phyloP scores from a whole-genome alignment of 2,888 invertebrate genomes.

The Megaustenia siamemsis region DNA sequence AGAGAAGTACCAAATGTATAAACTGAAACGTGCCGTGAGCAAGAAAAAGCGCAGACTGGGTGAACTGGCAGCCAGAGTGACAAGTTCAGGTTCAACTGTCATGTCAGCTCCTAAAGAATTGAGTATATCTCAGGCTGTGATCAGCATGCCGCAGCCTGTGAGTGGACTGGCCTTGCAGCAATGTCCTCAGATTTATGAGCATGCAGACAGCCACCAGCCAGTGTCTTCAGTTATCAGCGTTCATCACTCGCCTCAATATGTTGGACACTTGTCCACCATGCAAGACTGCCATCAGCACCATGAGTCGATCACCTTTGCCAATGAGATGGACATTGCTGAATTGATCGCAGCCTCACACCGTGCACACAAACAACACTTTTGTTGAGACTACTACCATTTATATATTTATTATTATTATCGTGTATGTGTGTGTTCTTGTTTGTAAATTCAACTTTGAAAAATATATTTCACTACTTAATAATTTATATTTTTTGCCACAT shows the following conservation, averaged over 20 bases:
- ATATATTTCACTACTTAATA: no score
- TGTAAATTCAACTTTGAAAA: no score
- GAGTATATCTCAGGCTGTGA: conserved; percentile 41
- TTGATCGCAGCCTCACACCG: conserved; percentile 52
- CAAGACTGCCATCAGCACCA: conserved; percentile 51
- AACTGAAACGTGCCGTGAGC: conserved; percentile 47
- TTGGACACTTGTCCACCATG: conserved; percentile 48
- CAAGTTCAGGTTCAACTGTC: conserved; percentile 23
- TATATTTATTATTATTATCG: no score
- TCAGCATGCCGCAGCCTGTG: conserved; percentile 48
- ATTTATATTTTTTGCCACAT: no score
- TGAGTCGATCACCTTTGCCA: conserved; percentile 44
- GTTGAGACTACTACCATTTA: no score
- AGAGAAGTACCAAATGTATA: conserved; percentile 52
- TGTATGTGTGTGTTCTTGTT: no score
- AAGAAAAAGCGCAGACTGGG: conserved; percentile 41
- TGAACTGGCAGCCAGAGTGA: conserved; percentile 47
- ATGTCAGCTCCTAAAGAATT: conserved; percentile 44
- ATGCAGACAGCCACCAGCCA: conserved; percentile 48
- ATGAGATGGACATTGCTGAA: conserved; percentile 54
- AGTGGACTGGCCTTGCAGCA: conserved; percentile 47
- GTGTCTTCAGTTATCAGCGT: conserved; percentile 47
- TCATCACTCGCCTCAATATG: conserved; percentile 48
- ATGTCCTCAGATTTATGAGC: conserved; percentile 51
- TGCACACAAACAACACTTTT: conserved; percentile 54